phyloP scores from a whole-genome alignment of 2,888 invertebrate species.

The Nesidiocoris tenuis region DNA sequence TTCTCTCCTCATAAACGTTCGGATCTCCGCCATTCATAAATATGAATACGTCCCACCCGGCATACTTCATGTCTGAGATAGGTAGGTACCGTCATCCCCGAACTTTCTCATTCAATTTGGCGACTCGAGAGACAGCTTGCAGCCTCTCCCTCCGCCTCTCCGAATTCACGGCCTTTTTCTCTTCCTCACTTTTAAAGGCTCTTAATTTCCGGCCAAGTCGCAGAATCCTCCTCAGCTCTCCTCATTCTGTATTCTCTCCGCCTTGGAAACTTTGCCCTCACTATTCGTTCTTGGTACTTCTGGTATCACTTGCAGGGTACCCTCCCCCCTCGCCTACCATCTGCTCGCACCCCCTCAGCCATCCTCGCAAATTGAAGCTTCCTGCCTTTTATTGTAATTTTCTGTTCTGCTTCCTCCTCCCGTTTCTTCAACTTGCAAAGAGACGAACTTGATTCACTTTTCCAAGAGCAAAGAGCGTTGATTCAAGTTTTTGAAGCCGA shows the following conservation, averaged over 20 bases:
- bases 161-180: constrained; percentile 6
- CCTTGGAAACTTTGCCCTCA: constrained; percentile 22
- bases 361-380: constrained; percentile 33
- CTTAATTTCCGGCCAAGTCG: constrained; percentile 34
- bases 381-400: constrained; percentile 40
- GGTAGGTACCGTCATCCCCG: no score
- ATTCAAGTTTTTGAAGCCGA: background rate
- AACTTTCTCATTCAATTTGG: background rate
- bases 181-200: constrained; percentile 34
- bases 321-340: no score
- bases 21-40: no score
- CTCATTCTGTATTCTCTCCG: constrained; percentile 38
- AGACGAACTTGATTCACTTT: constrained; percentile 23
- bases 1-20: no score
- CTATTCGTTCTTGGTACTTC: background rate
- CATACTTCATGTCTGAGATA: no score
- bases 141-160: no score
- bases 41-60: no score
- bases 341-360: no score
- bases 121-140: background rate
- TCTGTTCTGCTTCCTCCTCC: constrained; percentile 31
- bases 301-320: constrained; percentile 10
- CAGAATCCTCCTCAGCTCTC: constrained; percentile 14
- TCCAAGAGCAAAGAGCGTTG: constrained; percentile 2
- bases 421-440: constrained; percentile 19